Base-by-base conservation (phyloP, 2,888 invertebrate species). In the Ypsolopha sequella region DNA sequence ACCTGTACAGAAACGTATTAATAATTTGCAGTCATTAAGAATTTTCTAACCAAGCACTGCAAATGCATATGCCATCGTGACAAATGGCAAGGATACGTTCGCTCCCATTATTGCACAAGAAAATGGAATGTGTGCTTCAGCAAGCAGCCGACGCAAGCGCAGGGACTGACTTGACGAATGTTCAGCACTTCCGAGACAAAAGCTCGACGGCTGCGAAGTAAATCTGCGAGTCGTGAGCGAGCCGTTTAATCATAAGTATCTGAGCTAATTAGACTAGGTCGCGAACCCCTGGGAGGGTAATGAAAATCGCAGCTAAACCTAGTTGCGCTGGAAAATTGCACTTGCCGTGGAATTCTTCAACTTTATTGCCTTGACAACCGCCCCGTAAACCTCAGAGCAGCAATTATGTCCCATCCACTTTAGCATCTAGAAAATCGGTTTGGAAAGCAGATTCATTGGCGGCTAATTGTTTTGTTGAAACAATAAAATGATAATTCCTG, bases 231-330 rank as follows among this genome's bases (percentile, higher is more conserved):
- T 84, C 85, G 84, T 86, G 85, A 84, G 78, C 66, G 64, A 65
- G 70, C 73, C 73, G 74, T 84, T 84, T 81, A 80, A 84, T 85
- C 76, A 84, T 81, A 82, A 85, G 76, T 75, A 81, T 81, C 79
- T 72, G 70, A 73, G 77, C 73, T 84, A 86, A 86, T 86, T 85
- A 85, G 79, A 84, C 73, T 80, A 78, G 81, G 80, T 80, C 78
- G 77, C 75, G 78, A 81, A 79, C 80, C 79, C 68, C 62, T 69
- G 75, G 67, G 77, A 78, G 73, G 62, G 75, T 84, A 82, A 84
- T 81, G 81, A 82, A 85, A 85, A 80, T 82, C 70, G 78, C 79
- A 77, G 80, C 76, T 75, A 76, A 78, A 78, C 73, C 73, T 74
- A 71, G 73, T 77, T 76, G 70, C 68, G 55, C 60, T 61, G 68